phyloP scores from a whole-genome alignment of 1,140 invertebrate species.

The Orius laevigatus region DNA sequence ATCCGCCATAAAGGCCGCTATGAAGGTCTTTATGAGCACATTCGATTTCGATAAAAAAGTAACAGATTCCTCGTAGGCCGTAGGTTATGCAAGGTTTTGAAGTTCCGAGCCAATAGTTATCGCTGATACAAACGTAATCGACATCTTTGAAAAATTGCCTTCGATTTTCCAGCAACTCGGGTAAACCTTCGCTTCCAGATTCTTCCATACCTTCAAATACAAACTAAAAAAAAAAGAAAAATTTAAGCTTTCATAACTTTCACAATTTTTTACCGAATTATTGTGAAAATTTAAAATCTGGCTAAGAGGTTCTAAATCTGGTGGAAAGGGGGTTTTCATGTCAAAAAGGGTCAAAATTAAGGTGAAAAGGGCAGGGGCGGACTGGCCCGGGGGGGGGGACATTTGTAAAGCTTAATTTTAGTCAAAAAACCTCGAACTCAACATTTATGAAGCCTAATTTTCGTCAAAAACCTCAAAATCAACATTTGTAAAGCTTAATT shows the following conservation, averaged over 20 bases:
- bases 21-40: conserved; percentile 87
- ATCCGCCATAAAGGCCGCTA: conserved; percentile 87
- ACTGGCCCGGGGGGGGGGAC: background rate
- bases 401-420: too few relatives aligned
- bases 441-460: too few relatives aligned
- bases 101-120: conserved; percentile 97
- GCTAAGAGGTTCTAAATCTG: background rate
- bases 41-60: conserved; percentile 78
- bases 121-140: conserved; percentile 94
- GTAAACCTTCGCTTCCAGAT: conserved; percentile 85
- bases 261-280: too few relatives aligned
- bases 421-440: too few relatives aligned
- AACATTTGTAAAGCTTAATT: too few relatives aligned
- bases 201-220: conserved; percentile 99
- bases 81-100: conserved; percentile 95
- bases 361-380: too few relatives aligned
- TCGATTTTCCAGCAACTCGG: conserved; percentile 58
- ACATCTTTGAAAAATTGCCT: conserved; percentile 70
- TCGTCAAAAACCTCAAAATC: too few relatives aligned
- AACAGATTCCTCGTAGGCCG: conserved; percentile 84
- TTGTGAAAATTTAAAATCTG: too few relatives aligned
- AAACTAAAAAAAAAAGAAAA: conserved; percentile 51
- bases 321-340: background rate
- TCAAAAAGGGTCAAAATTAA: too few relatives aligned
- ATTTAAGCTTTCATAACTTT: too few relatives aligned